Base-by-base conservation (phyloP, 2,797 vertebrate species). In the Manis javanica region DNA sequence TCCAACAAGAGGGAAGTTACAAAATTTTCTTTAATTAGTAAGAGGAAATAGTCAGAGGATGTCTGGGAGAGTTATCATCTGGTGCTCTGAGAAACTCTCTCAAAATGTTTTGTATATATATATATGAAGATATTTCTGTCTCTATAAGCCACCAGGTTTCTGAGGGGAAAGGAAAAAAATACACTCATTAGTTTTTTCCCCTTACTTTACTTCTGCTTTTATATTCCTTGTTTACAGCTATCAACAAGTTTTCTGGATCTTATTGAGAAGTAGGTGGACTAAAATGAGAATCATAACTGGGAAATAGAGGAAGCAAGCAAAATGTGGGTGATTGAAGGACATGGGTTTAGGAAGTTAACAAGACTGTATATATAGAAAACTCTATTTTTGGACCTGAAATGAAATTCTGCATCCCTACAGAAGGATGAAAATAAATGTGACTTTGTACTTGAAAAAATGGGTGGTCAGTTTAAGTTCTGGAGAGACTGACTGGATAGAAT, bases 391-490 rank as follows among this genome's bases (percentile, higher is more conserved):
- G 53, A 74, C 37, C 10, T 26, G 49, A 87, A 74, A 75, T 87
- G 46, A 87, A 91, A 95, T 68, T 90, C 59, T 46, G 46, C 10
- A 11, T 11, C 46, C 46, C 46, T 1, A 66, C 12, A 83, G 26
- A 84, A 2, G 2, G 26, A 61, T 87, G 71, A 71, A 87, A 11
- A 37, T 89, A 83, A 78, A 86, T 91, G 68, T 89, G 29, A 83
- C 23, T 91, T 84, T 82, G 37, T 92, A 71, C 78, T 83, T 87
- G 7, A 94, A 94, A 34, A 93, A 83, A 79, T 79, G 19, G 63
- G 5, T 83, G 1, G 6, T 92, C n/a, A 61, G 2, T 87, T 34
- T 90, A 87, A 82, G n/a, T 82, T 88, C 10, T 55, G 15, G 31
- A 90, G 51, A 75, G 18, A 75, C 53, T 57, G 51, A 57, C 42